Conservation (phyloP, 2,888 invertebrate genomes). For the Cheilosia impressa region DNA sequence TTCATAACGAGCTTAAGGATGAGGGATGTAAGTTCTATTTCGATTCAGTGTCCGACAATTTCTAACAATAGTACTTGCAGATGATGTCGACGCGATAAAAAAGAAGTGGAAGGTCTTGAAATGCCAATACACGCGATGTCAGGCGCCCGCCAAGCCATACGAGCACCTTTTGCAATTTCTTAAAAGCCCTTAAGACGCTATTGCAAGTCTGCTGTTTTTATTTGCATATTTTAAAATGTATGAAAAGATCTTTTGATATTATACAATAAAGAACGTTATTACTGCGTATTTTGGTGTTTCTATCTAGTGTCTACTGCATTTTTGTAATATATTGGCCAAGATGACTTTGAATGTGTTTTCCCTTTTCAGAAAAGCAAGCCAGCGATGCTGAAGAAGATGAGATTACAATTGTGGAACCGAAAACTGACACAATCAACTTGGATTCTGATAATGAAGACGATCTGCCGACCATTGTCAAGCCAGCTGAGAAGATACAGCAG, state of each 20-base stretch:
- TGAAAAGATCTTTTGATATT: background rate
- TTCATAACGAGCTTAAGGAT: slow-evolving; percentile 77
- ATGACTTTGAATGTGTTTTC: background rate
- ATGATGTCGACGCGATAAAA: slow-evolving; percentile 78
- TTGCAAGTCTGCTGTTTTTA: slow-evolving; percentile 2
- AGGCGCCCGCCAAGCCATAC: slow-evolving; percentile 14
- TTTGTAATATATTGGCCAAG: too few species aligned
- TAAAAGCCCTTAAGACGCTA: background rate
- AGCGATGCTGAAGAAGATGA: slow-evolving; percentile 83
- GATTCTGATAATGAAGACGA: slow-evolving; percentile 83
- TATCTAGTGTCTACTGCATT: too few species aligned
- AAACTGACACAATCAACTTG: slow-evolving; percentile 82
- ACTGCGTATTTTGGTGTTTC: background rate
- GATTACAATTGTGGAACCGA: slow-evolving; percentile 83
- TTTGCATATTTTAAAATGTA: slow-evolving; percentile 8
- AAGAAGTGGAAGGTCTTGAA: slow-evolving; percentile 81
- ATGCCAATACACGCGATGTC: slow-evolving; percentile 24
- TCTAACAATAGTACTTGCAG: slow-evolving; percentile 53
- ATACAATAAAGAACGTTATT: background rate
- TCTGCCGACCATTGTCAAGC: background rate
- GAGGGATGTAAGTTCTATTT: slow-evolving; percentile 77
- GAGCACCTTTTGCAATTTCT: slow-evolving; percentile 40
- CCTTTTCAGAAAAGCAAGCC: slow-evolving; percentile 81
- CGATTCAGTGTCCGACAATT: background rate
- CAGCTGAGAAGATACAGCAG: slow-evolving; percentile 40